These are phyloP conservation scores for Smittia sp. DNA, from an alignment of 2,888 invertebrate species.

Conservation along the genomic window DNA sequence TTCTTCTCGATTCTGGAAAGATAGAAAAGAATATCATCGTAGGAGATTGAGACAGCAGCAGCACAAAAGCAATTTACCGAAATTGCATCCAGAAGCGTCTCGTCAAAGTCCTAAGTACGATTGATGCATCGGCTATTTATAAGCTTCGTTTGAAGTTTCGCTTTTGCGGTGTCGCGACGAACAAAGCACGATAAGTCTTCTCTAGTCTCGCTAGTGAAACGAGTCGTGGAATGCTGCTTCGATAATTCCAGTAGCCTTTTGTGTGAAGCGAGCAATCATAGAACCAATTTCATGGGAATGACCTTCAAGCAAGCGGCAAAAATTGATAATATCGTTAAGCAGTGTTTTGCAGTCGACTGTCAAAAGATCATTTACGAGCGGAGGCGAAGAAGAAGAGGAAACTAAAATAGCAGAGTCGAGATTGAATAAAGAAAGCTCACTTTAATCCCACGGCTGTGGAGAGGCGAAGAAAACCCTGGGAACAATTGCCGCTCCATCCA, in stretches of 20 bases:
- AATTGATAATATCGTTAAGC: constrained; percentile 10
- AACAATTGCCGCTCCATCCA: constrained; percentile 16
- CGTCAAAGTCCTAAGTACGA: not conserved
- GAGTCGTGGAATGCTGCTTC: not conserved
- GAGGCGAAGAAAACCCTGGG: constrained; percentile 14
- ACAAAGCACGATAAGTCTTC: not conserved
- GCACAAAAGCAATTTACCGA: not conserved
- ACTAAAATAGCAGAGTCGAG: not conserved
- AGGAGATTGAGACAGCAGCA: not conserved
- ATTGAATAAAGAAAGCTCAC: not conserved
- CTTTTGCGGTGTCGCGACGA: not conserved
- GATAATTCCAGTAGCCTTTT: constrained; percentile 1
- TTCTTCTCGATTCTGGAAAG: not conserved
- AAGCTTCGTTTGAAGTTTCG: not conserved
- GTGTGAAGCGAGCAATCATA: not conserved
- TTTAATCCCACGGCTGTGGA: constrained; percentile 25
- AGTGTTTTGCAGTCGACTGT: not conserved
- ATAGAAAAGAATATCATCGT: not conserved
- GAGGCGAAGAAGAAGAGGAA: not conserved
- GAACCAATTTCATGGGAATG: constrained; percentile 37
- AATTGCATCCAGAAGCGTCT: constrained; percentile 26
- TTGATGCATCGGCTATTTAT: not conserved
- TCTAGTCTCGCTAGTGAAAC: not conserved
- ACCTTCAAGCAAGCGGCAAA: constrained; percentile 20
- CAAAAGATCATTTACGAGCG: constrained; percentile 14